Percentiles rank a stretch among this genome's conserved stretches.
Evolutionary conservation across 2,888 invertebrate genomes (phyloP).

Genomic region (Ormyrus pomaceus): DNA sequence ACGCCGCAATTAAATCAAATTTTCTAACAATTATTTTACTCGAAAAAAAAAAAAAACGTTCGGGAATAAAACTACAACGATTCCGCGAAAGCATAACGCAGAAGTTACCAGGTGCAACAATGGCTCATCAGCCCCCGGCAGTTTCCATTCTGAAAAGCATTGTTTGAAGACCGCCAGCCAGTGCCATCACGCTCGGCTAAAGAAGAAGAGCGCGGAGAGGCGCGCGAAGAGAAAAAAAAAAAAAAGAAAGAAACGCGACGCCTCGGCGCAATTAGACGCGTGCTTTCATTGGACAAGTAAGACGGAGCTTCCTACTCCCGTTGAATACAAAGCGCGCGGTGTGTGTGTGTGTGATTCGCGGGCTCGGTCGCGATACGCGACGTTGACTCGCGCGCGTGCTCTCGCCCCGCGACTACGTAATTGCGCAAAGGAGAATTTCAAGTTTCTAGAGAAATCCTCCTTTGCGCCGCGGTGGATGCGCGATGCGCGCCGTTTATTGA

Average conservation of each 20-base stretch:
- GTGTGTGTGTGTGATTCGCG: too few species aligned
- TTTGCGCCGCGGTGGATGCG: too few species aligned
- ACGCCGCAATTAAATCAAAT: too few species aligned
- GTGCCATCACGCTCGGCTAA: slow-evolving; percentile 33
- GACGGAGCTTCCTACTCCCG: slow-evolving; percentile 5
- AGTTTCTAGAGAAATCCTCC: too few species aligned
- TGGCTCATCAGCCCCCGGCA: slow-evolving; percentile 21
- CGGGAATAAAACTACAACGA: background rate
- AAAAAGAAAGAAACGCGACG: slow-evolving; percentile 29
- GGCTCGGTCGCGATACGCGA: too few species aligned
- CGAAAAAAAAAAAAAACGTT: too few species aligned
- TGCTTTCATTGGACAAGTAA: slow-evolving; percentile 44
- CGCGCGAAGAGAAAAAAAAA: slow-evolving; percentile 14
- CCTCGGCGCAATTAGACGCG: slow-evolving; percentile 42
- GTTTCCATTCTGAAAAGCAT: slow-evolving; percentile 35
- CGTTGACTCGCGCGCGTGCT: too few species aligned
- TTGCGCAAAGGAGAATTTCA: too few species aligned
- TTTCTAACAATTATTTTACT: too few species aligned
- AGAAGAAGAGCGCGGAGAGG: slow-evolving; percentile 24
- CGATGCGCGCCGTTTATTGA: too few species aligned
- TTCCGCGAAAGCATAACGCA: background rate
- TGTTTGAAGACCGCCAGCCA: slow-evolving; percentile 9
- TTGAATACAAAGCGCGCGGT: too few species aligned
- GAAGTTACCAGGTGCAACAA: slow-evolving; percentile 9
- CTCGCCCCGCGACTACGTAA: too few species aligned